Percentiles rank a stretch among this genome's conserved stretches.
These are phyloP conservation scores for Lichenostomus cassidix DNA, from an alignment of 2,113 vertebrate genomes.

Conservation along the genomic window DNA sequence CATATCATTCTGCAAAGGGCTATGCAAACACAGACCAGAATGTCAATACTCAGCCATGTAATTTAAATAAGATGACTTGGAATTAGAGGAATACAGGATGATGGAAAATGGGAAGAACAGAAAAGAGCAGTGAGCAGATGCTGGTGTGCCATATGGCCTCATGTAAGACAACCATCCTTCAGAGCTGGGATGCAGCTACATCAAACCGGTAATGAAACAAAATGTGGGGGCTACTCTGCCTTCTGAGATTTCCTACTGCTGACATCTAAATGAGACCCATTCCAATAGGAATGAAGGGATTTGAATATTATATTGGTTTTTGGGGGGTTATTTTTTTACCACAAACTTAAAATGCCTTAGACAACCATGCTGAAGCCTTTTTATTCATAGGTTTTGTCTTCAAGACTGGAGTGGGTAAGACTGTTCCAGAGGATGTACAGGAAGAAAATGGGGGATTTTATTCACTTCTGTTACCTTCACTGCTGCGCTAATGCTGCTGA, in stretches of 20 bases:
- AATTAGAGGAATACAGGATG: neutral
- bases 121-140: neutral
- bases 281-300: neutral
- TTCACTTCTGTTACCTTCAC: neutral
- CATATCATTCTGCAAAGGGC: neutral
- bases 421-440: neutral
- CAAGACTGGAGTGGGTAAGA: neutral
- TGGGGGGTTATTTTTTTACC: neutral
- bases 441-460: neutral
- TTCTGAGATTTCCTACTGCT: neutral
- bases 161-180: neutral
- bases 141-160: neutral
- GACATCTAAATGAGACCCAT: neutral
- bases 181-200: neutral
- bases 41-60: neutral
- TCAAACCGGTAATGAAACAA: neutral
- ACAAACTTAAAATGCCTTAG: neutral
- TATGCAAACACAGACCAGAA: neutral
- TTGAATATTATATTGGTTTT: neutral
- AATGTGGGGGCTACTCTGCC: fast-evolving
- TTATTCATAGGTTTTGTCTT: neutral
- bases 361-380: neutral
- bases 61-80: neutral
- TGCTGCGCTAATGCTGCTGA: neutral
- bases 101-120: neutral